Percentiles rank a stretch among this genome's conserved stretches.
Evolutionary conservation across 1,140 invertebrate species (phyloP).

Genomic region (Orchestia grillus): DNA sequence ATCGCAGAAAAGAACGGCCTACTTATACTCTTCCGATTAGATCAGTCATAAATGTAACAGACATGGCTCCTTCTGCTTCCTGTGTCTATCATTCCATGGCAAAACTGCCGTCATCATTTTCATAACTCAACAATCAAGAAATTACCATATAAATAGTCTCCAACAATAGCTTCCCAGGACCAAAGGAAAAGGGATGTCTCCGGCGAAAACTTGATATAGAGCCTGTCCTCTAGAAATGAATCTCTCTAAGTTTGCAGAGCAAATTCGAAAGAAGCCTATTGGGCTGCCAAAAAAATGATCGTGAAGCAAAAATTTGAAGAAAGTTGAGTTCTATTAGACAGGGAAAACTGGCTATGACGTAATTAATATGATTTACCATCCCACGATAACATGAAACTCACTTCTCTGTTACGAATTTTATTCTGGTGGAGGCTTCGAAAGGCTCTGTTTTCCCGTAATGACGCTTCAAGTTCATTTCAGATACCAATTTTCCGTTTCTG

Average conservation of each 20-base stretch:
- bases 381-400: neutral
- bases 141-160: conserved; percentile 57
- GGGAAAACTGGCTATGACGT: neutral
- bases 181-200: conserved; percentile 55
- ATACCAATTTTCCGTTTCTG: neutral
- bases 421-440: neutral
- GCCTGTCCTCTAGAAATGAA: conserved; percentile 45
- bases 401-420: neutral
- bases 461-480: neutral
- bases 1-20: too few species aligned
- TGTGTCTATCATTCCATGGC: conserved; percentile 9
- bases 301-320: neutral
- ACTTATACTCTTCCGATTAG: neutral
- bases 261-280: conserved; percentile 30
- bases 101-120: conserved; percentile 50
- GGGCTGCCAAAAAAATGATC: neutral
- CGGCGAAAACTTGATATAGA: conserved; percentile 45
- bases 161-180: conserved; percentile 46
- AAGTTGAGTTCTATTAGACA: neutral
- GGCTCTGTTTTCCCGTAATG: neutral
- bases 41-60: neutral
- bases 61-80: neutral
- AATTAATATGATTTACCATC: neutral
- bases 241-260: conserved; percentile 41
- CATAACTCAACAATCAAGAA: conserved; percentile 55